Percentiles rank a stretch among this genome's conserved stretches.
Conservation (phyloP, 2,113 vertebrate genomes). For the Diadophis punctatus region DNA sequence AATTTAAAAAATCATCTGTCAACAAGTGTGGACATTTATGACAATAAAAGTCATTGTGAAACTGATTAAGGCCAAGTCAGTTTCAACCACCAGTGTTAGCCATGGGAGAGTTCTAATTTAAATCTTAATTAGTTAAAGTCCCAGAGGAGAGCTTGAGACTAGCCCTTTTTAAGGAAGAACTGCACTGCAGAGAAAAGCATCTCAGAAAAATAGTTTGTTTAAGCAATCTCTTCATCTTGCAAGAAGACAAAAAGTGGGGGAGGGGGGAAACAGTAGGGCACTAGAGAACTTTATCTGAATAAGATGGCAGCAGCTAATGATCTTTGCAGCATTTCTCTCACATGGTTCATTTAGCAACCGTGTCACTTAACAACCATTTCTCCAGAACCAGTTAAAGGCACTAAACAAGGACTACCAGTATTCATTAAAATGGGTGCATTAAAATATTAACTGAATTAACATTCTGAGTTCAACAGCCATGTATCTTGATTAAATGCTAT, state of each 20-base stretch:
- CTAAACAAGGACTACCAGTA: neutral
- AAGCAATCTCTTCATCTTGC: neutral
- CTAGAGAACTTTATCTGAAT: neutral
- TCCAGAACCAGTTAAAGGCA: neutral
- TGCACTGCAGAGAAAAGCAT: neutral
- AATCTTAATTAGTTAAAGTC: neutral
- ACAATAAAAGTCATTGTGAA: neutral
- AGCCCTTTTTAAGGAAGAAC: neutral
- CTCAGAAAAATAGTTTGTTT: neutral
- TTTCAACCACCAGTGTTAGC: neutral
- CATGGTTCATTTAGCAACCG: neutral
- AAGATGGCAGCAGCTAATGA: neutral
- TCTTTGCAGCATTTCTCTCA: neutral
- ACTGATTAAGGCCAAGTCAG: neutral
- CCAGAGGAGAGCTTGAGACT: neutral
- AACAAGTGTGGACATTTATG: neutral
- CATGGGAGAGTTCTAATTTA: neutral
- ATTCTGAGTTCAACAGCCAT: neutral
- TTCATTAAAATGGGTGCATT: neutral
- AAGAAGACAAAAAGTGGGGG: neutral
- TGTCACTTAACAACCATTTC: neutral
- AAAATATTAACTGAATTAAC: neutral
- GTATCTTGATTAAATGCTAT: neutral
- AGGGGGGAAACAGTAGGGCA: neutral
- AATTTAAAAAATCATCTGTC: neutral